Conservation (phyloP, 1,140 invertebrate species). For the Protaetia brevitarsis region DNA sequence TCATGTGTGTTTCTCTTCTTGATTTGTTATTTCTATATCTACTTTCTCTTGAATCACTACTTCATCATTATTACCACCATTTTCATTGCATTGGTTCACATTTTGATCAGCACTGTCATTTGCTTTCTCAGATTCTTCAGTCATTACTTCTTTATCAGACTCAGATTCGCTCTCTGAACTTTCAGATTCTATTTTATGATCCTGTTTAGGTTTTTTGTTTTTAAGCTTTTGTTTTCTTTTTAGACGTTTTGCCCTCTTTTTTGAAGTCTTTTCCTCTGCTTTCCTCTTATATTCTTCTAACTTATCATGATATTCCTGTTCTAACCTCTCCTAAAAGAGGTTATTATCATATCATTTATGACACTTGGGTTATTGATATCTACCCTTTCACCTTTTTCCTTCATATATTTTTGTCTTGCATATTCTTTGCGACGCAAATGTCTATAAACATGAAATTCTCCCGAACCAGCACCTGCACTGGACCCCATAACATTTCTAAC, state of each 20-base stretch:
- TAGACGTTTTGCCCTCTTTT: slow-evolving; percentile 49
- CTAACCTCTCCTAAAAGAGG: slow-evolving; percentile 67
- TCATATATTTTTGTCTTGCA: slow-evolving; percentile 88
- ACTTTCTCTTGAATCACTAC: background rate
- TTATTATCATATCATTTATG: background rate
- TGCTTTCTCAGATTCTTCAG: slow-evolving; percentile 31
- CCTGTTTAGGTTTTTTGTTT: background rate
- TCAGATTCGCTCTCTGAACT: slow-evolving; percentile 72
- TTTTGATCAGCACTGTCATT: slow-evolving; percentile 4
- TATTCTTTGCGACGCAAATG: slow-evolving; percentile 93
- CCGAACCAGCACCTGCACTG: slow-evolving; percentile 95
- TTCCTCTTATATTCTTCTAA: slow-evolving; percentile 64
- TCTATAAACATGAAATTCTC: slow-evolving; percentile 97
- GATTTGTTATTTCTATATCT: no score
- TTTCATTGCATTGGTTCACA: slow-evolving; percentile 4
- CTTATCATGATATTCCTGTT: slow-evolving; percentile 79
- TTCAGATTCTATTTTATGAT: slow-evolving; percentile 81
- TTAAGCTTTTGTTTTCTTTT: background rate
- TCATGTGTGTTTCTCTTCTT: no score
- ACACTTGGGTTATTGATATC: slow-evolving; percentile 22
- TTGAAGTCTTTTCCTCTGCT: background rate
- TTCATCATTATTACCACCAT: background rate
- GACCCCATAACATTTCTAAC: slow-evolving; percentile 97
- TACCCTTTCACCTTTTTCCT: slow-evolving; percentile 83
- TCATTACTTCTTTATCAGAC: slow-evolving; percentile 40